Evolutionary conservation across 2,113 vertebrate species (phyloP).

Genomic region (Myrmecophaga tridactyla): DNA sequence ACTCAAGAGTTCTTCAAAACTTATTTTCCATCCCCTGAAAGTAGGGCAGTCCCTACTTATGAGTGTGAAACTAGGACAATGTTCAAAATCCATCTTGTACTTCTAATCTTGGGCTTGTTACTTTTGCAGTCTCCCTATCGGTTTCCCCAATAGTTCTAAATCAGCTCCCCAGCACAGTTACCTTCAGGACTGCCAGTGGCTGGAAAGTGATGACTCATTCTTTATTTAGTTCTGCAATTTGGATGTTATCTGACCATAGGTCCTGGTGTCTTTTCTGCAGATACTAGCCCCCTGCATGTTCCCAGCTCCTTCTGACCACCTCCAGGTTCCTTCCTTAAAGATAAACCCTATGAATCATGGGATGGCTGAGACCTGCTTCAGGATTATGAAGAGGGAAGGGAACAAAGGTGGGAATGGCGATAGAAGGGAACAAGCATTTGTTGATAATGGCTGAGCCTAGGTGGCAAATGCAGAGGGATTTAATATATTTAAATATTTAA

Average conservation of each 20-base stretch:
- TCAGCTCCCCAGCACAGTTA: not conserved
- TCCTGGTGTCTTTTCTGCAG: not conserved
- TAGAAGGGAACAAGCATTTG: not conserved
- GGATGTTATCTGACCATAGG: not conserved
- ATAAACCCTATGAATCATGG: slow-evolving; percentile 31
- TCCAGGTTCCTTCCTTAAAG: slow-evolving; percentile 28
- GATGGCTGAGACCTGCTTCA: slow-evolving; percentile 23
- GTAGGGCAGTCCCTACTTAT: slow-evolving; percentile 23
- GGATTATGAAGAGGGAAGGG: not conserved
- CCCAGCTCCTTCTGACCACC: not conserved
- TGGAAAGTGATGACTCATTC: not conserved
- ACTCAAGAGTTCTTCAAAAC: slow-evolving; percentile 49
- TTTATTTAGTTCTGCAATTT: not conserved
- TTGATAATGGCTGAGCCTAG: not conserved
- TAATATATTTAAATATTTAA: slow-evolving; percentile 5
- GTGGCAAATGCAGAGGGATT: not conserved
- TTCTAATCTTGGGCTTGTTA: slow-evolving; percentile 29
- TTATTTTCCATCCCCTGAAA: slow-evolving; percentile 49
- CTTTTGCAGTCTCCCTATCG: not conserved
- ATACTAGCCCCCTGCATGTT: not conserved
- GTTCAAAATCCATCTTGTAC: slow-evolving; percentile 44
- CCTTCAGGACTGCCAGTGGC: not conserved
- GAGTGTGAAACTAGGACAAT: slow-evolving; percentile 30
- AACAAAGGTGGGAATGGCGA: not conserved
- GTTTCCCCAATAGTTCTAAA: slow-evolving; percentile 31